Base-by-base conservation (phyloP, 2,797 vertebrate species). In the Apodemus agrarius region DNA sequence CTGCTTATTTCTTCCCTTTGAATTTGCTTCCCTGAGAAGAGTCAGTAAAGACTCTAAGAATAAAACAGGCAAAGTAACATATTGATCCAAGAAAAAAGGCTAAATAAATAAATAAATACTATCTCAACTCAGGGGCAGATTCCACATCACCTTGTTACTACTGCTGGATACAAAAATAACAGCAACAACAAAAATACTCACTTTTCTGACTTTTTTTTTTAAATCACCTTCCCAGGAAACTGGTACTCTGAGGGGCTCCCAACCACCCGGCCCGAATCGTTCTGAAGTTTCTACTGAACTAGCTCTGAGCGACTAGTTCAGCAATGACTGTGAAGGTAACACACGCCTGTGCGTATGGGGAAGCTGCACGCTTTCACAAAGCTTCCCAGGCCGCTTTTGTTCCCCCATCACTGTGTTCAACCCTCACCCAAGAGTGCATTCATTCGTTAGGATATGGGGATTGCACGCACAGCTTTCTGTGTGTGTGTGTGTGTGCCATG, bases 31-130 rank as follows among this genome's bases (percentile, higher is more conserved):
- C 74, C 86, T 63, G 40, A 96, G 89, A 95, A 94, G 26, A 93
- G 72, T 95, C 57, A 57, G 59, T 90, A 97, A 95, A 89, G n/a
- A n/a, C n/a, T 94, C 92, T 96, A 95, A 97, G 95, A 96, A 78
- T 84, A 93, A 96, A 94, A 87, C 29, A 92, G 78, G 61, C 59
- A 93, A 92, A 76, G 34, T 67, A 96, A 91, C 37, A 37, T 91
- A 93, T 37, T 61, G 87, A 96, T 96, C 82, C 81, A 49, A 90
- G 91, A n/a, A 96, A 92, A 96, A 92, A 26, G n/a, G n/a, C n/a
- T n/a, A n/a, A n/a, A 14, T 75, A 92, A 78, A 61, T n/a, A 75
- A 78, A 88, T 69, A 86, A 87, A 72, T 40, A 43, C 43, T 37
- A 82, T 78, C 79, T 92, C 43, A 90, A 96, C 74, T 88, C 88